Conservation (phyloP, 2,888 invertebrate species). For the Anthophora plumipes region DNA sequence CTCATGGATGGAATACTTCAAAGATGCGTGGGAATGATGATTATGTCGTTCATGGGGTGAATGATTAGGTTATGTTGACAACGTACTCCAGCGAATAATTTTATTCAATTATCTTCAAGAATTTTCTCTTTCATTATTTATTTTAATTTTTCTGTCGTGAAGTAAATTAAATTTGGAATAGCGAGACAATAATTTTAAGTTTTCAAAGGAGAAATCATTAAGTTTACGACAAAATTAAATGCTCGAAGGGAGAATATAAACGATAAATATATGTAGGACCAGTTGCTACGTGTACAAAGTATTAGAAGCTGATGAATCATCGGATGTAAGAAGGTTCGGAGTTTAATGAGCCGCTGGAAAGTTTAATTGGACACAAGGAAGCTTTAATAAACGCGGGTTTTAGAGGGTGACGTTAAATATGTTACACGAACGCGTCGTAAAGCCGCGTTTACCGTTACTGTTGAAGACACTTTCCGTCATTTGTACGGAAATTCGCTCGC, state of each 20-base stretch:
- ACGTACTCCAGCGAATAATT: no score
- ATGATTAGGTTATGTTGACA: no score
- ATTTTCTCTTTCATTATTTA: no score
- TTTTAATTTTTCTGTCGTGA: no score
- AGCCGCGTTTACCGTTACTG: background rate
- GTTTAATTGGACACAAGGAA: slow-evolving; percentile 25
- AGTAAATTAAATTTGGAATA: no score
- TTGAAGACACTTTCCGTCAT: background rate
- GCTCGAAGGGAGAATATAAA: background rate
- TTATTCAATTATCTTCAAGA: no score
- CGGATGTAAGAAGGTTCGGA: background rate
- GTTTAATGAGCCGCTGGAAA: slow-evolving; percentile 11
- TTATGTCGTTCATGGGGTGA: no score
- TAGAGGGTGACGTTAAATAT: background rate
- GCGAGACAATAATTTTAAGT: background rate
- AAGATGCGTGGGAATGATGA: no score
- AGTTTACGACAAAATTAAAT: background rate
- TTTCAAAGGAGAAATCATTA: background rate
- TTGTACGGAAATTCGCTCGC: background rate
- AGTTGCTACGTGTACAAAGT: background rate
- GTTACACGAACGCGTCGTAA: background rate
- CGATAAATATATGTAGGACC: background rate
- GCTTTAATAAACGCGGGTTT: slow-evolving; percentile 1
- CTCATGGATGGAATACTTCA: no score
- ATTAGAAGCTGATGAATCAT: background rate